phyloP scores from a whole-genome alignment of 2,113 vertebrate species.

The Colaptes auratus region DNA sequence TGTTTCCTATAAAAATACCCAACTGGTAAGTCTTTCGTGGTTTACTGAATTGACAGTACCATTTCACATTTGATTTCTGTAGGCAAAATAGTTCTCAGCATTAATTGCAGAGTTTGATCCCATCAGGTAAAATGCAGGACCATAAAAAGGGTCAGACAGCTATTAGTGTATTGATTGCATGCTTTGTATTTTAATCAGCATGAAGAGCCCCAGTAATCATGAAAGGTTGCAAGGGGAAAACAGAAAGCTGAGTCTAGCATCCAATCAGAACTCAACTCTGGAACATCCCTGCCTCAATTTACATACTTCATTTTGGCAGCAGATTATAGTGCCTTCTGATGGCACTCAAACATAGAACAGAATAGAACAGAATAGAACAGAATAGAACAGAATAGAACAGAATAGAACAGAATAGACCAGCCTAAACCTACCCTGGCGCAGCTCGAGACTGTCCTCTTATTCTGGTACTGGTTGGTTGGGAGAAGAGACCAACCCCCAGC shows the following conservation, averaged over 20 bases:
- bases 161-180: background rate
- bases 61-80: background rate
- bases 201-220: background rate
- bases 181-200: fast-evolving
- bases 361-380: too few species aligned
- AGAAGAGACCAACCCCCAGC: too few species aligned
- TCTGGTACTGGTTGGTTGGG: too few species aligned
- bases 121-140: background rate
- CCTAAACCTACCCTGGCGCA: too few species aligned
- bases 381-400: too few species aligned
- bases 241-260: fast-evolving
- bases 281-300: background rate
- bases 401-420: too few species aligned
- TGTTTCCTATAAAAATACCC: background rate
- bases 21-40: background rate
- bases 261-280: background rate
- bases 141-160: background rate
- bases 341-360: background rate
- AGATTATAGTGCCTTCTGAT: fast-evolving
- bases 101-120: background rate
- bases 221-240: background rate
- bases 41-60: background rate
- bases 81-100: background rate
- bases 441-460: too few species aligned
- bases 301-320: background rate